These are phyloP conservation scores for Rhorus exstirpatorius DNA, from an alignment of 2,888 invertebrate species.

Conservation along the genomic window DNA sequence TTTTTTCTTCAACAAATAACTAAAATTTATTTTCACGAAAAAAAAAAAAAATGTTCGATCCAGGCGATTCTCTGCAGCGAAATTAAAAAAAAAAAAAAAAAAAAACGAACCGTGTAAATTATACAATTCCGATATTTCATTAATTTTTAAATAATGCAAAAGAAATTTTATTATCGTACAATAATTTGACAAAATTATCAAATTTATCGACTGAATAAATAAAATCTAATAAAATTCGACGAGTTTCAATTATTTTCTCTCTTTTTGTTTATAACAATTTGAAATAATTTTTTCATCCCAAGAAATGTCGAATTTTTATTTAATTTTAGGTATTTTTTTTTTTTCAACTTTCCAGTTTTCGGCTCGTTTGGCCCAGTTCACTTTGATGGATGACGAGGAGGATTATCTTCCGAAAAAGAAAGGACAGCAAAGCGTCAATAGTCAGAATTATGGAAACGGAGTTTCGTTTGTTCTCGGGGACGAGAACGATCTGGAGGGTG, in stretches of 20 bases:
- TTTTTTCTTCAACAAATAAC: too few relatives aligned
- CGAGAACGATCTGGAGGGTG: constrained; percentile 79
- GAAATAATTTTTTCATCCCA: background rate
- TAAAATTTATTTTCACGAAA: too few relatives aligned
- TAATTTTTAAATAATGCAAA: too few relatives aligned
- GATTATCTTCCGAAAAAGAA: constrained; percentile 77
- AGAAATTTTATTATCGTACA: too few relatives aligned
- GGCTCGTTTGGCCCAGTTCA: constrained; percentile 52
- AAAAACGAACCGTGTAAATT: background rate
- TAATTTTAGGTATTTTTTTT: constrained; percentile 45
- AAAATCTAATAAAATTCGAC: too few relatives aligned
- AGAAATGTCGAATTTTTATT: background rate
- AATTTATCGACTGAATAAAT: too few relatives aligned
- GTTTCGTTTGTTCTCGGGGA: constrained; percentile 59
- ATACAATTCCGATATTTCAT: too few relatives aligned
- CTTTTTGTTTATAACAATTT: background rate
- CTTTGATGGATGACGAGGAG: constrained; percentile 84
- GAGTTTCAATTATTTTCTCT: background rate
- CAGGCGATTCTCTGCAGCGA: too few relatives aligned
- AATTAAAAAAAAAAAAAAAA: constrained; percentile 1
- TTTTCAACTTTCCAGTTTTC: constrained; percentile 56
- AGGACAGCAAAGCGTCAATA: constrained; percentile 62
- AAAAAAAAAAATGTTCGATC: too few relatives aligned
- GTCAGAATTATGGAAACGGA: constrained; percentile 45
- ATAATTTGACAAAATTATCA: too few relatives aligned